Evolutionary conservation across 2,888 invertebrate genomes (phyloP), one percentile per base, ranked within the genome.

Genomic region (Leptopterna dolabrata): DNA sequence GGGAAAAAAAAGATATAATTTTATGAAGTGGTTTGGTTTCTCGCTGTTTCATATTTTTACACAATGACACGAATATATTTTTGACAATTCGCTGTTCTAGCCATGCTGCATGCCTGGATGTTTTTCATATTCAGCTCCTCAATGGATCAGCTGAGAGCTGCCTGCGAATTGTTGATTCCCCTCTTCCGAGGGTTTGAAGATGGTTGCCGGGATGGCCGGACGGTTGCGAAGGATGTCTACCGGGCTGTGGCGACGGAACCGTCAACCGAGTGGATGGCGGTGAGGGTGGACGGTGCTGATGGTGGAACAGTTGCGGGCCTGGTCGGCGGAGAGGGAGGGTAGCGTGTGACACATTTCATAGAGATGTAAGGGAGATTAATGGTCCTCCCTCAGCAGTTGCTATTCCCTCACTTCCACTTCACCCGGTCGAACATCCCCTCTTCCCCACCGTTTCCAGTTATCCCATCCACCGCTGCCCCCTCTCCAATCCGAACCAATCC

Each of bases 351-450:
- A 89, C 86, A 87, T 88, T 88, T 88, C 89, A 88, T 87, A 88
- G 88, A 88, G 87, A 86, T 87, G 88, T 88, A 88, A 88, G 78
- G 88, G 86, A 88, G 88, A 88, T 88, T 88, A 88, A 87, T 86
- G 86, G 87, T 81, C 83, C 80, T 85, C 51, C 55, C 71, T 70
- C 85, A 45, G 85, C 85, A 85, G 85, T 85, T 85, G 85, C 85
- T 76, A 85, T 73, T 85, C 76, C 85, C 85, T 73, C 51, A 24
- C 85, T 82, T 82, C 63, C 82, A 80, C 80, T 80, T 43, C 51
- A 43, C 47, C 51, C 36, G 36, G 36, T 36, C 29, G 11, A 29
- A 41, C 43, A 14, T 13, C 47, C 47, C 47, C 47, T 13, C 70
- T 13, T 2, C 70, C 11, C 19, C 70, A 19, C 6, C 70, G 1